A percentile compares a stretch with the other conserved stretches of the same genome.
These are phyloP conservation scores for Schizopygopsis malacanthus DNA, from an alignment of 2,797 vertebrate genomes.

Conservation along the genomic window DNA sequence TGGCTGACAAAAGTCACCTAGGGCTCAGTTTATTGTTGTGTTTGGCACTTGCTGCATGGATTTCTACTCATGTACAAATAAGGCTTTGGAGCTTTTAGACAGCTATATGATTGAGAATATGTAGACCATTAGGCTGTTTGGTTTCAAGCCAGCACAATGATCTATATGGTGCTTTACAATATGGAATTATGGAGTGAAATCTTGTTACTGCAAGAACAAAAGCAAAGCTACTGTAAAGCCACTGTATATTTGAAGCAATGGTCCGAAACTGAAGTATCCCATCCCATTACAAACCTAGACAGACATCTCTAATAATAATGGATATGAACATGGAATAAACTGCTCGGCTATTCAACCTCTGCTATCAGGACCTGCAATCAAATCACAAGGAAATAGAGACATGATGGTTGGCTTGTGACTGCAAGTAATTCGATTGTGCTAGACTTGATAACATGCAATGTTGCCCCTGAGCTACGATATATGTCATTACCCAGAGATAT, in stretches of 20 bases:
- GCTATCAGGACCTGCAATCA: constrained; percentile 61
- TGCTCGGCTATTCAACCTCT: constrained; percentile 20
- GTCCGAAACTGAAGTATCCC: constrained; percentile 20
- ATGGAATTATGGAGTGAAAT: constrained; percentile 36
- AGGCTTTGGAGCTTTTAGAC: constrained; percentile 19
- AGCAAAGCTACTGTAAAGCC: constrained; percentile 26
- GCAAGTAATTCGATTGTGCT: constrained; percentile 59
- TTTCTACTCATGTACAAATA: constrained; percentile 23
- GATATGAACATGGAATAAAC: constrained; percentile 43
- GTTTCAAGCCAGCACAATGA: constrained; percentile 31
- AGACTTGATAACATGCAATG: constrained; percentile 51
- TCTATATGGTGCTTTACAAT: constrained; percentile 33
- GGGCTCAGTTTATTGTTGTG: constrained; percentile 25
- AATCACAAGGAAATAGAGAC: constrained; percentile 63
- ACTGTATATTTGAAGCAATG: constrained; percentile 28
- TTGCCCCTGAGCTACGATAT: constrained; percentile 42
- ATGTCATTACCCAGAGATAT: constrained; percentile 46
- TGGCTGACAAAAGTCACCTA: constrained; percentile 41
- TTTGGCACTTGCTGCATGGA: constrained; percentile 39
- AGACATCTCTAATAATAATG: constrained; percentile 44
- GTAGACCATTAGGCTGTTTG: constrained; percentile 38
- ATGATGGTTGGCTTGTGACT: constrained; percentile 61
- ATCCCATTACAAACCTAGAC: constrained; percentile 26
- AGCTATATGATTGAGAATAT: constrained; percentile 15
- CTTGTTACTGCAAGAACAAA: constrained; percentile 40